Evolutionary conservation across 2,888 invertebrate genomes (phyloP).

Genomic region (Phania funesta): DNA sequence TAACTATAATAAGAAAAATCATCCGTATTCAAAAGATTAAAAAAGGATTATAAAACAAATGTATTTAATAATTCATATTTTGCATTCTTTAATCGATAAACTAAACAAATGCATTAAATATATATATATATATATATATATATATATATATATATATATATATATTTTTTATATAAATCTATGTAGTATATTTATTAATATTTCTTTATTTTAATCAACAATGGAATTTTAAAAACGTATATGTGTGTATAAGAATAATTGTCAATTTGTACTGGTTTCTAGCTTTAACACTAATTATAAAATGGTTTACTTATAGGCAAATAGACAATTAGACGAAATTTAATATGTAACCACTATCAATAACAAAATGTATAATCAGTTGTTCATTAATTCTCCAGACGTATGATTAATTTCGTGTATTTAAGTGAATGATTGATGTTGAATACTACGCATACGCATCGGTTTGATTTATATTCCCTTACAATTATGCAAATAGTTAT

Average conservation of each 20-base stretch:
- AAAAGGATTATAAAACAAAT: conserved; percentile 40
- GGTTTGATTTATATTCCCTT: no score
- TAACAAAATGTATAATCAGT: no score
- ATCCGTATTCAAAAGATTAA: conserved; percentile 58
- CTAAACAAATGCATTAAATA: conserved; percentile 30
- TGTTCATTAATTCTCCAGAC: no score
- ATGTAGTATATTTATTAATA: not conserved
- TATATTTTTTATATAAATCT: no score
- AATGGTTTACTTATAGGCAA: conserved; percentile 31
- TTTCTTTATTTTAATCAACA: not conserved
- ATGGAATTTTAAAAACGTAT: not conserved
- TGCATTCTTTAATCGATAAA: conserved; percentile 22
- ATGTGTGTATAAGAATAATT: no score
- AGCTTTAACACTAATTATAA: conserved; percentile 53
- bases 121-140: conserved; percentile 9
- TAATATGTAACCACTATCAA: no score
- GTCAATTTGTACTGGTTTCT: conserved; percentile 35
- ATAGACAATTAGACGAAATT: no score
- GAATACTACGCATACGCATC: no score
- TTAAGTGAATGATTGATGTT: no score
- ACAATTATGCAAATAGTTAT: no score
- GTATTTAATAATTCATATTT: conserved; percentile 8
- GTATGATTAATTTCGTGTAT: no score
- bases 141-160: not conserved
- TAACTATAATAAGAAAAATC: conserved; percentile 7